A percentile compares a stretch with the other conserved stretches of the same genome.
phyloP scores from a whole-genome alignment of 2,797 vertebrate species.

The Galaxias olidus region DNA sequence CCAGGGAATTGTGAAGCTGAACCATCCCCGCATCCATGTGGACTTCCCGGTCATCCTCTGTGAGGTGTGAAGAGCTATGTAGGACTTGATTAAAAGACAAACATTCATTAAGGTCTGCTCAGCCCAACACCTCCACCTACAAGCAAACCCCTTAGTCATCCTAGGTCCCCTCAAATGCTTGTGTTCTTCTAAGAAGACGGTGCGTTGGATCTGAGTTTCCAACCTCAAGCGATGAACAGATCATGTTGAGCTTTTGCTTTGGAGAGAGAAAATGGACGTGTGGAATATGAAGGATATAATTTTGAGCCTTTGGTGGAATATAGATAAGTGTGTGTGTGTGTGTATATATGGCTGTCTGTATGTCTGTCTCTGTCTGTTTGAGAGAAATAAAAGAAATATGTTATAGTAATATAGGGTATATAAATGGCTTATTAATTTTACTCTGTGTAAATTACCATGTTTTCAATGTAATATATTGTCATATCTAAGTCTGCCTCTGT shows the following conservation, averaged over 20 bases:
- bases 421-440: conserved; percentile 39
- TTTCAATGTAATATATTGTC: conserved; percentile 56
- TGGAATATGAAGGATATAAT: too few species aligned
- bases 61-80: conserved; percentile 83
- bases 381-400: conserved; percentile 13
- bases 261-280: conserved; percentile 25
- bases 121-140: conserved; percentile 11
- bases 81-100: conserved; percentile 8
- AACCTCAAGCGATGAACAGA: conserved; percentile 4
- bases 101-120: conserved; percentile 14
- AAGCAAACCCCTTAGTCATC: conserved; percentile 12
- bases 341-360: conserved; percentile 45
- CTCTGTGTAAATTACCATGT: conserved; percentile 38
- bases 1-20: conserved; percentile 92
- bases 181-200: conserved; percentile 25
- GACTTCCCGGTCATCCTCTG: conserved; percentile 97
- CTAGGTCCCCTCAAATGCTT: conserved; percentile 6
- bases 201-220: conserved; percentile 27
- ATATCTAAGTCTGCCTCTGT: conserved; percentile 61
- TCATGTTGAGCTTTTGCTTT: conserved; percentile 16
- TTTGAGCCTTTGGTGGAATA: too few species aligned
- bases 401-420: conserved; percentile 34
- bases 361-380: conserved; percentile 42
- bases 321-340: conserved; percentile 43
- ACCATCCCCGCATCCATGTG: conserved; percentile 93